Evolutionary conservation across 2,113 vertebrate species (phyloP).

Genomic region (Porphyrio hochstetteri): DNA sequence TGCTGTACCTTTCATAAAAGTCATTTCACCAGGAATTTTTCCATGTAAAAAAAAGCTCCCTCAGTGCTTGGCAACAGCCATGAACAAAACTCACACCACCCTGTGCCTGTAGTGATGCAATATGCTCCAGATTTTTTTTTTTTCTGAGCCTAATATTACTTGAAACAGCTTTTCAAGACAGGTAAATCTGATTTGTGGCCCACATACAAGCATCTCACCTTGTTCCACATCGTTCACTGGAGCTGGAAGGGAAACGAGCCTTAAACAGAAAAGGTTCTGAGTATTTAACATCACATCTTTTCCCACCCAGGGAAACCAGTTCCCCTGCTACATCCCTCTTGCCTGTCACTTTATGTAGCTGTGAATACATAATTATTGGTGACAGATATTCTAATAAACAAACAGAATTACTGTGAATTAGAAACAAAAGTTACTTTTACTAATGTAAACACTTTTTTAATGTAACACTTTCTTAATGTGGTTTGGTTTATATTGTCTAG

Average conservation of each 20-base stretch:
- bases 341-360: neutral
- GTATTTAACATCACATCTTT: neutral
- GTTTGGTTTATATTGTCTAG: neutral
- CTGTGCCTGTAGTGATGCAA: neutral
- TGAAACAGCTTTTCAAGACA: neutral
- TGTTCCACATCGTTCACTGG: neutral
- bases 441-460: neutral
- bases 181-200: neutral
- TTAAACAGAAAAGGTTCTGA: neutral
- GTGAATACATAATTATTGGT: neutral
- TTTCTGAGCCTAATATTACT: neutral
- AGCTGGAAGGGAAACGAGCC: neutral
- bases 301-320: neutral
- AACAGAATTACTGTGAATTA: neutral
- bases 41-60: neutral
- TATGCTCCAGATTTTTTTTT: neutral
- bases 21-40: neutral
- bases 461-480: neutral
- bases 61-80: neutral
- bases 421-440: neutral
- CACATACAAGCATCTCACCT: neutral
- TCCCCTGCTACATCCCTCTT: neutral
- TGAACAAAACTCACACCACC: neutral
- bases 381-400: neutral
- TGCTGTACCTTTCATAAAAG: neutral